A percentile compares a stretch with the other conserved stretches of the same genome.
Evolutionary conservation across 2,797 vertebrate genomes (phyloP).

Genomic region (Melanotaenia pygmaea): DNA sequence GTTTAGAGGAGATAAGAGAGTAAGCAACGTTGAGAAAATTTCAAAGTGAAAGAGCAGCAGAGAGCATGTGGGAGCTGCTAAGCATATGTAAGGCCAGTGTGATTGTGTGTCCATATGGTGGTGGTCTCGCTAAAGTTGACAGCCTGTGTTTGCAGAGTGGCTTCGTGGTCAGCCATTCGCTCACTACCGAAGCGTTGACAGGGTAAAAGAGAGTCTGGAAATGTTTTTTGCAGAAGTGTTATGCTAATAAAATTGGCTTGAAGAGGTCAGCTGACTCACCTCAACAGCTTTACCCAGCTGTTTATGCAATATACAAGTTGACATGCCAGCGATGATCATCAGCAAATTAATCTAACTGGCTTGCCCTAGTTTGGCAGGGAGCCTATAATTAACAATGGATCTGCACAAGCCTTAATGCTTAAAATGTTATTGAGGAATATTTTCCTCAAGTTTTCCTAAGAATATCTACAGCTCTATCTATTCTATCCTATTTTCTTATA

Average conservation of each 20-base stretch:
- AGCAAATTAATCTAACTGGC: conserved; percentile 68
- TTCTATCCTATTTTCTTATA: conserved; percentile 3
- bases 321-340: conserved; percentile 68
- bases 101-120: conserved; percentile 62
- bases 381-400: conserved; percentile 53
- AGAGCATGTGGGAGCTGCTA: conserved; percentile 53
- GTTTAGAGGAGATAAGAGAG: conserved; percentile 60
- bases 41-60: conserved; percentile 47
- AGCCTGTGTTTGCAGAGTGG: conserved; percentile 77
- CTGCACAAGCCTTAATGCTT: conserved; percentile 27
- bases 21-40: conserved; percentile 60
- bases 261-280: conserved; percentile 50
- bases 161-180: conserved; percentile 74
- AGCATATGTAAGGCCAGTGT: conserved; percentile 46
- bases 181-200: conserved; percentile 63
- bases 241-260: conserved; percentile 63
- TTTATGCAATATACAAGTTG: conserved; percentile 67
- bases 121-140: conserved; percentile 67
- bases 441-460: neutral
- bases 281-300: conserved; percentile 62
- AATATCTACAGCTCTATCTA: neutral
- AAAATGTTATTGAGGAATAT: neutral
- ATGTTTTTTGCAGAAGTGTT: conserved; percentile 42
- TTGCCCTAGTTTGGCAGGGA: conserved; percentile 45
- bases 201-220: conserved; percentile 52